Conservation (phyloP, 2,888 invertebrate species). For the Hecatera dysodea region DNA sequence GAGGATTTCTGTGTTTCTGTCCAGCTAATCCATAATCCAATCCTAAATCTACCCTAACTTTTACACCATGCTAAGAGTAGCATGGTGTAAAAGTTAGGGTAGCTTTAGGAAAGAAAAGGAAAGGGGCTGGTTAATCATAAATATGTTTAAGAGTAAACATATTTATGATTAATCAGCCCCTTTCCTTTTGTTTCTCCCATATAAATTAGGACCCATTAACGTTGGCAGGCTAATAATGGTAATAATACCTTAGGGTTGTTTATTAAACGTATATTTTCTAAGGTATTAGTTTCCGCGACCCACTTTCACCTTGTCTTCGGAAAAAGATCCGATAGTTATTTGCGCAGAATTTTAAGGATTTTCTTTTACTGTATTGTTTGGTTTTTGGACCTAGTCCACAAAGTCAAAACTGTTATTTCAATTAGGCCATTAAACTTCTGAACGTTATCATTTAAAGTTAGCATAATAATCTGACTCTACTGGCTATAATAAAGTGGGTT, state of each 20-base stretch:
- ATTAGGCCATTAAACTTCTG: too few relatives aligned
- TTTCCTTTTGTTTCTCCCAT: conserved; percentile 28
- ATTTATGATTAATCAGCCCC: conserved; percentile 35
- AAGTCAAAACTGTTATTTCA: too few relatives aligned
- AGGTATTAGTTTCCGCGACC: conserved; percentile 35
- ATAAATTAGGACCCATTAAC: conserved; percentile 55
- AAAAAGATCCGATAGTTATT: conserved; percentile 2
- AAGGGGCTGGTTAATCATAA: too few relatives aligned
- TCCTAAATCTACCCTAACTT: neutral
- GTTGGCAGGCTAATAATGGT: conserved; percentile 49
- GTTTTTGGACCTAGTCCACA: accelerated
- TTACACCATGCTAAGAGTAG: neutral
- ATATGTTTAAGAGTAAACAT: too few relatives aligned
- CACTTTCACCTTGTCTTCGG: conserved; percentile 4
- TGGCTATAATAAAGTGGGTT: too few relatives aligned
- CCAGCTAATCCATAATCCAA: neutral
- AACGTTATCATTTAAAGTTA: too few relatives aligned
- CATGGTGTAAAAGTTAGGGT: too few relatives aligned
- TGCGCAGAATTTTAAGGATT: neutral
- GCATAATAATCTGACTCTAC: too few relatives aligned
- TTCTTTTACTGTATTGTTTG: neutral
- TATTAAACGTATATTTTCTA: conserved; percentile 49
- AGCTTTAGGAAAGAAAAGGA: too few relatives aligned
- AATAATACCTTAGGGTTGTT: conserved; percentile 47
- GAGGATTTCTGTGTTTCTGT: neutral